phyloP scores from a whole-genome alignment of 2,113 vertebrate species.

The Typhlomys cinereus region DNA sequence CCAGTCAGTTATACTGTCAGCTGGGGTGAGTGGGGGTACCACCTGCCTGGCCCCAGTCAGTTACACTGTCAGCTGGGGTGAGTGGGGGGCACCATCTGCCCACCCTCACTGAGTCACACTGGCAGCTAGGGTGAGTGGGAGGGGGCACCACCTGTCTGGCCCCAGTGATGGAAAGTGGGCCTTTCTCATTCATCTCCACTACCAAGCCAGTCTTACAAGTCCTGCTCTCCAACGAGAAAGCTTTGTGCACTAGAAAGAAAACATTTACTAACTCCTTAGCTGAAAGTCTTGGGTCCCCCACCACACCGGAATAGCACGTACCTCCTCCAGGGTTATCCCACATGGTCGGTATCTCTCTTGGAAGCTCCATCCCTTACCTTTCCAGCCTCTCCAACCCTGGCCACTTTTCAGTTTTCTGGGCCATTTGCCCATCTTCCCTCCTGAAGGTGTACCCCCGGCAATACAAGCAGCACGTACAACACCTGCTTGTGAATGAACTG shows the following conservation, averaged over 20 bases:
- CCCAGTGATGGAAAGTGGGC: too few relatives aligned
- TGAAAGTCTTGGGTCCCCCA: not conserved
- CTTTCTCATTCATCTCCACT: not conserved
- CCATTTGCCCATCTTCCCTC: rapidly evolving
- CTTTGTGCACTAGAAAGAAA: not conserved
- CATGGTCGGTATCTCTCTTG: rapidly evolving
- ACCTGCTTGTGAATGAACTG: not conserved
- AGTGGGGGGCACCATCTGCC: rapidly evolving
- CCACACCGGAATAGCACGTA: not conserved
- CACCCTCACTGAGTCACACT: not conserved
- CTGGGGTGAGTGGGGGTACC: too few relatives aligned
- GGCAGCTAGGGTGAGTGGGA: too few relatives aligned
- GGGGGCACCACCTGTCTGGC: too few relatives aligned
- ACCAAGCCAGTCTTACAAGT: not conserved
- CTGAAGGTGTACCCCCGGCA: rapidly evolving
- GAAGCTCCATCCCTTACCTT: rapidly evolving
- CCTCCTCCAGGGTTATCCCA: not conserved
- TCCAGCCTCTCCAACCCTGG: not conserved
- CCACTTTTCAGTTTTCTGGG: not conserved
- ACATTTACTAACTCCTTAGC: not conserved
- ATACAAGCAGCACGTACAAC: too few relatives aligned
- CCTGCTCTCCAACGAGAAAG: not conserved
- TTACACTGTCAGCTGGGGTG: too few relatives aligned
- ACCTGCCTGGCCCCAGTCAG: rapidly evolving
- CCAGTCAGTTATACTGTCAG: not conserved